Evolutionary conservation across 1,140 invertebrate genomes (phyloP), one percentile per base, ranked within the genome.

Genomic region (Galleria mellonella): DNA sequence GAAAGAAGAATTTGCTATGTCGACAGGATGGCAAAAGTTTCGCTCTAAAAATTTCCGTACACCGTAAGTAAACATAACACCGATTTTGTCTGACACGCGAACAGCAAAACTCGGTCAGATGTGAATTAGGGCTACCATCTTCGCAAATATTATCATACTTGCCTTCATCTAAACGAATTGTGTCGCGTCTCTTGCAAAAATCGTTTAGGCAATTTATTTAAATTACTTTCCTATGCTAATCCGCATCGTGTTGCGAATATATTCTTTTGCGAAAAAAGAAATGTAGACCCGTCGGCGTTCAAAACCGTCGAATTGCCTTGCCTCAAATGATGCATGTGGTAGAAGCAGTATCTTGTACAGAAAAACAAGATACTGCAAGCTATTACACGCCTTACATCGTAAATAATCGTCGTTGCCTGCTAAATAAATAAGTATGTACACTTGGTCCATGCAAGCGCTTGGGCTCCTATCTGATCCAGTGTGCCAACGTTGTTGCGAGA

Each of bases 171-270:
- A 62, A 70, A 65, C 57, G 66, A 72, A 75, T 68, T 57, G 62
- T 56, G 61, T 63, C 52, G 55, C 62, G 55, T 64, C 63, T 55
- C 62, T 66, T 61, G 62, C 66, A 73, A 78, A 77, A 78, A 75
- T 74, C 72, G 68, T 66, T 78, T 63, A 70, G 62, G 70, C 74
- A 78, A 82, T 82, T 78, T 76, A 71, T 76, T 76, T 69, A 75
- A 82, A 82, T 82, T 76, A 76, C 72, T 78, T 78, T 76, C 63
- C 62, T 76, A 82, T 82, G 77, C 65, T 75, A 82, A 82, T 76
- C 46, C 52, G 52, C 51, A 42, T 53, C 71, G 68, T 69, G 66
- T 68, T 65, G 64, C 68, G 71, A 79, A 79, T 75, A 73, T 66
- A 71, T 77, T 69, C 59, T 50, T 62, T 57, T 54, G 51, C 54